Percentiles rank a stretch among this genome's conserved stretches.
phyloP scores from a whole-genome alignment of 1,140 invertebrate species.

The Andricus grossulariae region DNA sequence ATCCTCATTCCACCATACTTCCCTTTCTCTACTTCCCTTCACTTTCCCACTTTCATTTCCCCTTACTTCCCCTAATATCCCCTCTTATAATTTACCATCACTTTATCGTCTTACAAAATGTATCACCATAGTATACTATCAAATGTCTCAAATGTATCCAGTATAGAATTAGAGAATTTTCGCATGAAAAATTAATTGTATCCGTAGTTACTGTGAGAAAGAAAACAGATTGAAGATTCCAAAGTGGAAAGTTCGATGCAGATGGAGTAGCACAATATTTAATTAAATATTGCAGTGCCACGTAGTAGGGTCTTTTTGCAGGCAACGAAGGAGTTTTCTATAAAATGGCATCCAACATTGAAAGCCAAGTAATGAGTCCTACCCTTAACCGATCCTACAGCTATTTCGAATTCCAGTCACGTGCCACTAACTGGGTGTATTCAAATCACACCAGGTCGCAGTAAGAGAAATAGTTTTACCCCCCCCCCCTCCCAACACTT shows the following conservation, averaged over 20 bases:
- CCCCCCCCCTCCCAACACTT: conserved; percentile 37
- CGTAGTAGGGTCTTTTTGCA: conserved; percentile 19
- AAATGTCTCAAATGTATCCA: not conserved
- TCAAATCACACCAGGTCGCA: conserved; percentile 71
- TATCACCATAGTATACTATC: no score
- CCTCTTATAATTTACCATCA: no score
- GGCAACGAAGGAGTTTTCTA: conserved; percentile 19
- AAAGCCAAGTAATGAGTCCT: conserved; percentile 65
- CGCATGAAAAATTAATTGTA: conserved; percentile 22
- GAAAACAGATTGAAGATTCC: conserved; percentile 20
- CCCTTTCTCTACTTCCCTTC: no score
- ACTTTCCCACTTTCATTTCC: no score
- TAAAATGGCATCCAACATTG: conserved; percentile 36
- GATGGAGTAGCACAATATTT: conserved; percentile 35
- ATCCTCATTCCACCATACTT: no score
- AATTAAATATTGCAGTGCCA: conserved; percentile 40
- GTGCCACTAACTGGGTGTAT: conserved; percentile 73
- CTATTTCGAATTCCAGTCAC: conserved; percentile 68
- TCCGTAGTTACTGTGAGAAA: not conserved
- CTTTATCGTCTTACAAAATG: no score
- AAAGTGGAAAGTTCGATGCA: conserved; percentile 15
- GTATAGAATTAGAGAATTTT: not conserved
- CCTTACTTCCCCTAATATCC: no score
- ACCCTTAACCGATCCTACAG: conserved; percentile 61
- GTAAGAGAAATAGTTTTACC: conserved; percentile 72